Evolutionary conservation across 2,797 vertebrate genomes (phyloP).

Genomic region (Manis pentadactyla): DNA sequence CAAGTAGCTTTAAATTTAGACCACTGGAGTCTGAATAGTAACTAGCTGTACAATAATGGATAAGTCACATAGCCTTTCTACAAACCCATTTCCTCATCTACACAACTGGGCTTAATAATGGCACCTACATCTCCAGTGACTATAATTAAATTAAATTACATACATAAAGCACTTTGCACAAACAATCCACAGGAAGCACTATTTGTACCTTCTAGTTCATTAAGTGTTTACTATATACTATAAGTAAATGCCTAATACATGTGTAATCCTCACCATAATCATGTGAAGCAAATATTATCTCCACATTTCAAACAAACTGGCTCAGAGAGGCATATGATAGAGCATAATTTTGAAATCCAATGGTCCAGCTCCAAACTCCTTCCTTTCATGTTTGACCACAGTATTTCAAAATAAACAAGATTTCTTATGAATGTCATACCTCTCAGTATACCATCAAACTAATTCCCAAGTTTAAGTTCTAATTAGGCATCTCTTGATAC

Average conservation of each 20-base stretch:
- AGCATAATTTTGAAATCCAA: conserved; percentile 25
- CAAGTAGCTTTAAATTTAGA: neutral
- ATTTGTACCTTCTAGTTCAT: neutral
- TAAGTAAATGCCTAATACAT: neutral
- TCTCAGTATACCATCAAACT: conserved; percentile 46
- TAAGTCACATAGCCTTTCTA: neutral
- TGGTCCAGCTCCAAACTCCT: neutral
- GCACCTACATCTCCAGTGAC: neutral
- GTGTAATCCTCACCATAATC: neutral
- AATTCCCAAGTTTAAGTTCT: conserved; percentile 32
- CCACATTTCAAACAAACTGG: conserved; percentile 9
- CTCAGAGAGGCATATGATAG: neutral
- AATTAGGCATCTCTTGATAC: neutral
- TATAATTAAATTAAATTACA: conserved; percentile 4
- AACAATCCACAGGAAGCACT: neutral
- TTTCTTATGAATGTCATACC: neutral
- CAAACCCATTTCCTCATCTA: conserved; percentile 38
- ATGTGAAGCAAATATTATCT: neutral
- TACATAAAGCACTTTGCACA: neutral
- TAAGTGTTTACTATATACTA: neutral
- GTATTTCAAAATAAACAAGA: conserved; percentile 48
- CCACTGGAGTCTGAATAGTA: neutral
- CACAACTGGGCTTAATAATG: conserved; percentile 16
- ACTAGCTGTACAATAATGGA: neutral
- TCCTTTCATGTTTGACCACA: neutral